These are phyloP conservation scores for Cyprinodon diabolis DNA, from an alignment of 2,797 vertebrate species.

Conservation along the genomic window DNA sequence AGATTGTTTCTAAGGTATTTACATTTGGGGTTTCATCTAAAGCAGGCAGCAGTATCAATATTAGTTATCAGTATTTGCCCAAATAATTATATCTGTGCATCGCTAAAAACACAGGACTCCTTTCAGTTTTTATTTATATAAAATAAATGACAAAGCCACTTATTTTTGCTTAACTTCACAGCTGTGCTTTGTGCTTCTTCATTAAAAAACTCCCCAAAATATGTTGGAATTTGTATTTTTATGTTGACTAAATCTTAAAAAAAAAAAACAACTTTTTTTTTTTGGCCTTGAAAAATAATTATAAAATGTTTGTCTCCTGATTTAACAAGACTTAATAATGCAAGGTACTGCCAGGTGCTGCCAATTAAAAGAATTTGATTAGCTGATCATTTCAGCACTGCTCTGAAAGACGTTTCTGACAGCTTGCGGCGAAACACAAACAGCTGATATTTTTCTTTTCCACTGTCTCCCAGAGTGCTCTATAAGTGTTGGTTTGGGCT, in stretches of 20 bases:
- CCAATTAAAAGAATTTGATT: conserved; percentile 4
- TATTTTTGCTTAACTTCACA: neutral
- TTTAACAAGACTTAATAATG: conserved; percentile 1
- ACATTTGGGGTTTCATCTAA: too few species aligned
- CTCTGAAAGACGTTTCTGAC: neutral
- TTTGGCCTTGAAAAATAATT: too few species aligned
- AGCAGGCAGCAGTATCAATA: too few species aligned
- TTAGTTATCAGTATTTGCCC: neutral
- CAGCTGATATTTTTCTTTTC: conserved; percentile 1
- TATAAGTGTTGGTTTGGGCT: neutral
- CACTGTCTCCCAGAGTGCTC: neutral
- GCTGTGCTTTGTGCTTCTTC: neutral
- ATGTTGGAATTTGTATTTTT: neutral
- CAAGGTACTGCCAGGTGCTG: neutral
- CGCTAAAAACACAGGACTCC: neutral
- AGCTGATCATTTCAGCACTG: neutral
- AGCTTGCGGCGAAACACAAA: conserved; percentile 6
- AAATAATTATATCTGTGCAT: neutral
- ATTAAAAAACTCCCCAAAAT: neutral
- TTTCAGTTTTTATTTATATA: neutral
- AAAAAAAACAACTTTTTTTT: neutral
- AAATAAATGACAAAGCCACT: neutral
- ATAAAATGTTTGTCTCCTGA: neutral
- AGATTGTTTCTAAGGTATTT: too few species aligned
- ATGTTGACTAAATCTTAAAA: neutral